Conservation (phyloP, 2,797 vertebrate species). For the Chloroceryle inda region DNA sequence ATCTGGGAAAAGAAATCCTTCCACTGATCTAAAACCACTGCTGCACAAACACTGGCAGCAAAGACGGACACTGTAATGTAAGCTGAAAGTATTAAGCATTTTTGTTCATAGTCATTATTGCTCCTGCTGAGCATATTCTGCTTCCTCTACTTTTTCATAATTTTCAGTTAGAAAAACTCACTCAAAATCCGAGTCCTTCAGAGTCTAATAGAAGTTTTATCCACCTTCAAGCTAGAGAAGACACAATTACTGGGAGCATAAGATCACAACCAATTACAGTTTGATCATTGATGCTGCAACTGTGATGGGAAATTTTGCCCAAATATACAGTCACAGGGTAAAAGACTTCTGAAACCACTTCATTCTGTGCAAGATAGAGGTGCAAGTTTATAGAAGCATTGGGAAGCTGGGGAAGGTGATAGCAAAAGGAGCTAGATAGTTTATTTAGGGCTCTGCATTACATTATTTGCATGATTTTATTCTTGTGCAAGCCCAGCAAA, state of each 20-base stretch:
- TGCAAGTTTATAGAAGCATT: background rate
- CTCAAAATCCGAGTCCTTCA: background rate
- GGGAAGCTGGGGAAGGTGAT: conserved; percentile 18
- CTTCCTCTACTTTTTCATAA: background rate
- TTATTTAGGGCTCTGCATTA: background rate
- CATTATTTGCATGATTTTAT: conserved; percentile 53
- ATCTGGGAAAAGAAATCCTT: background rate
- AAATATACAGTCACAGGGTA: background rate
- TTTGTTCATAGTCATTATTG: background rate
- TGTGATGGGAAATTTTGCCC: conserved; percentile 14
- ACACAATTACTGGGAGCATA: conserved; percentile 38
- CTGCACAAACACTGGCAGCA: background rate
- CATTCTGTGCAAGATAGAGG: background rate
- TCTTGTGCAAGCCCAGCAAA: conserved; percentile 40
- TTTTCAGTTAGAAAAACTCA: background rate
- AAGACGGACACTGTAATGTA: background rate
- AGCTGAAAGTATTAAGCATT: background rate
- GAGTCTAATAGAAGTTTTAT: conserved; percentile 31
- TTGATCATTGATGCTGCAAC: conserved; percentile 7
- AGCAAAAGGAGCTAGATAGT: conserved; percentile 1
- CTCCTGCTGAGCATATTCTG: background rate
- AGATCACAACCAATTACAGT: conserved; percentile 62
- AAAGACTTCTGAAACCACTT: conserved; percentile 47
- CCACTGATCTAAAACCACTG: background rate
- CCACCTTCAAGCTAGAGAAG: background rate